Percentiles rank a stretch among this genome's conserved stretches.
Evolutionary conservation across 2,797 vertebrate species (phyloP).

Genomic region (Otolemur crassicaudatus): DNA sequence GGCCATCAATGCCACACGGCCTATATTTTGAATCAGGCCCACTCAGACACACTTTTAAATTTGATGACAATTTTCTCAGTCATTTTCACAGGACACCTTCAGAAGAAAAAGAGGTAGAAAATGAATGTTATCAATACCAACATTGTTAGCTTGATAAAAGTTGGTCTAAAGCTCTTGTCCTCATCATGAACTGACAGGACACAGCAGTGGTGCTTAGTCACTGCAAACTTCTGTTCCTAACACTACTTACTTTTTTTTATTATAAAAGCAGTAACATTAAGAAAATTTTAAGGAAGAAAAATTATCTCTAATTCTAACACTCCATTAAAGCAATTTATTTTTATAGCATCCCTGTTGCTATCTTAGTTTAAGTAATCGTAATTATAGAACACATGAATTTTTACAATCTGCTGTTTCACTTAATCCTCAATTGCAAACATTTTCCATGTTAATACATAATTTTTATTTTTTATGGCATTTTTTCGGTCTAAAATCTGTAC

Average conservation of each 20-base stretch:
- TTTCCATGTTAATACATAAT: slow-evolving; percentile 42
- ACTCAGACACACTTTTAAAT: neutral
- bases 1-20: neutral
- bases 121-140: neutral
- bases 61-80: neutral
- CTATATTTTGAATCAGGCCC: neutral
- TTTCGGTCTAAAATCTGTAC: slow-evolving; percentile 3
- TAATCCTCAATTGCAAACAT: slow-evolving; percentile 31
- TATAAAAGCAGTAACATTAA: slow-evolving; percentile 14
- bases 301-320: neutral
- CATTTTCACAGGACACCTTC: neutral
- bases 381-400: slow-evolving; percentile 28
- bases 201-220: neutral
- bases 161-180: neutral
- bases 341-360: neutral
- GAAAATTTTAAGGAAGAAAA: slow-evolving; percentile 37
- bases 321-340: slow-evolving; percentile 33
- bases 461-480: slow-evolving; percentile 41
- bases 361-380: slow-evolving; percentile 43
- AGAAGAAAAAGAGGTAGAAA: neutral
- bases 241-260: neutral
- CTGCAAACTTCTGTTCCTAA: neutral
- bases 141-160: neutral
- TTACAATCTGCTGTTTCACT: slow-evolving; percentile 40
- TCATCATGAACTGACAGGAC: neutral